phyloP scores from a whole-genome alignment of 37 sponge, comb jelly and placozoan genomes.

The Hexactinellida sp. region DNA sequence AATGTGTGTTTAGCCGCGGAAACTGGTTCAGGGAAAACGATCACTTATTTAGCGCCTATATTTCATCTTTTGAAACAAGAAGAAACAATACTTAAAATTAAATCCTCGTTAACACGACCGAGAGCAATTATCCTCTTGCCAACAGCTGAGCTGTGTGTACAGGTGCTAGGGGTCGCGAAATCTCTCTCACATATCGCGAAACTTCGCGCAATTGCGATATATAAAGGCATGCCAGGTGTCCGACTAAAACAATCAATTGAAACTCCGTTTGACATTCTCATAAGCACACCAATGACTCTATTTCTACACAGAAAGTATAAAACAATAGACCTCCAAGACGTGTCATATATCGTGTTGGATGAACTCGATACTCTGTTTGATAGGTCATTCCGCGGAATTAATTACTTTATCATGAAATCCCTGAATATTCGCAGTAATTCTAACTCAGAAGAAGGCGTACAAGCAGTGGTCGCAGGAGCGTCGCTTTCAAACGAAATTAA shows the following conservation, averaged over 20 bases:
- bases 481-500: background rate
- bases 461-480: background rate
- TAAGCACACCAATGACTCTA: constrained; percentile 5
- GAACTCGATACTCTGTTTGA: background rate
- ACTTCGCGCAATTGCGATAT: background rate
- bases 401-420: background rate
- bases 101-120: background rate
- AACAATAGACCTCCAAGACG: background rate
- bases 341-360: background rate
- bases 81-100: background rate
- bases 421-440: background rate
- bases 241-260: background rate
- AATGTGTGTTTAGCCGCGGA: constrained; percentile 13
- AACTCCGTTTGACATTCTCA: background rate
- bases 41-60: background rate
- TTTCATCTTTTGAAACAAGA: constrained; percentile 4
- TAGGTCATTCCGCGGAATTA: background rate
- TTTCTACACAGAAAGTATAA: background rate
- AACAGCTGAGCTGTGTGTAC: constrained; percentile 1
- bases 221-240: background rate
- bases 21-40: constrained; percentile 3
- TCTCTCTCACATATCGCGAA: background rate
- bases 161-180: constrained; percentile 5
- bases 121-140: background rate
- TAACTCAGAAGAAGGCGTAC: background rate